These are phyloP conservation scores for Euplagia quadripunctaria DNA, from an alignment of 2,888 invertebrate genomes.

Conservation along the genomic window DNA sequence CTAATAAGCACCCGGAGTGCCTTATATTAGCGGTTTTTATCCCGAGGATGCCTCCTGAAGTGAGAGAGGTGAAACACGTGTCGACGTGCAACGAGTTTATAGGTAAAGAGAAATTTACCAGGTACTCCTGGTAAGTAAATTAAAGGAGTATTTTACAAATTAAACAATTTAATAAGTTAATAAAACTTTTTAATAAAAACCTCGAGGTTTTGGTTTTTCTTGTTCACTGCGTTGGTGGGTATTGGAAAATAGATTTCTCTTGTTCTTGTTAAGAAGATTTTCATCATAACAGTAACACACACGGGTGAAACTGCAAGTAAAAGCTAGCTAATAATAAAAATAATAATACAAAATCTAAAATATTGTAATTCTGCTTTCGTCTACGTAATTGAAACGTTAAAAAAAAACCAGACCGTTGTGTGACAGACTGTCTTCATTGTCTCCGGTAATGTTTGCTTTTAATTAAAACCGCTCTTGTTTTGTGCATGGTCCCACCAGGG, in stretches of 20 bases:
- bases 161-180: too few species aligned
- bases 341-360: constrained; percentile 4
- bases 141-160: too few species aligned
- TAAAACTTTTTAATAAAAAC: too few species aligned
- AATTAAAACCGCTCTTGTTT: constrained; percentile 64
- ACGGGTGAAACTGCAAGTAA: background rate
- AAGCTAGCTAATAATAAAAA: background rate
- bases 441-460: constrained; percentile 64
- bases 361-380: constrained; percentile 11
- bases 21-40: background rate
- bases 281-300: too few species aligned
- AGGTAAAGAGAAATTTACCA: too few species aligned
- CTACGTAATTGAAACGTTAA: constrained; percentile 47
- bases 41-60: background rate
- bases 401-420: constrained; percentile 39
- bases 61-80: background rate
- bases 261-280: too few species aligned
- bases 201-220: too few species aligned
- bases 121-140: too few species aligned
- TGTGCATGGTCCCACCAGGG: constrained; percentile 16
- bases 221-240: too few species aligned
- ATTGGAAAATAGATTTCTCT: too few species aligned
- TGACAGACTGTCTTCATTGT: constrained; percentile 47
- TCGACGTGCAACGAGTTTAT: background rate
- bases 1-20: background rate